A percentile compares a stretch with the other conserved stretches of the same genome.
Conservation (phyloP, 1,140 invertebrate species). For the Pseudomyrmex sp. region DNA sequence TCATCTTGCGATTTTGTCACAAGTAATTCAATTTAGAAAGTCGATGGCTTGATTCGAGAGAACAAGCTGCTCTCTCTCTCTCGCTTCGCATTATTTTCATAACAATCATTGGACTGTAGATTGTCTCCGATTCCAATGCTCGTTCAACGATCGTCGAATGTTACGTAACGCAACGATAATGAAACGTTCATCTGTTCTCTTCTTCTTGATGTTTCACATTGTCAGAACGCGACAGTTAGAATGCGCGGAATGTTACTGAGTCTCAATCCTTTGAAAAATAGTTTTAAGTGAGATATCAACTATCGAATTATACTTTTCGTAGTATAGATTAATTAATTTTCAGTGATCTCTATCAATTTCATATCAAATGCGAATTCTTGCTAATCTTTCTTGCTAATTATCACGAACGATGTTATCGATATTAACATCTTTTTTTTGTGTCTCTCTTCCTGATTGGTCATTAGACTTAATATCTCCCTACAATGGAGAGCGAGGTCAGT, state of each 20-base stretch:
- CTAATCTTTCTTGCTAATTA: conserved; percentile 72
- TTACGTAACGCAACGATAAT: conserved; percentile 63
- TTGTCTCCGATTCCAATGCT: not conserved
- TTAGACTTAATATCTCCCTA: conserved; percentile 64
- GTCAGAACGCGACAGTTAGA: not conserved
- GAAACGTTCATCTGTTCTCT: not conserved
- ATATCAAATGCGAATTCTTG: not conserved
- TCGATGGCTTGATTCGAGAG: not conserved
- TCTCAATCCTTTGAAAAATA: conserved; percentile 9
- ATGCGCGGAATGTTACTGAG: not conserved
- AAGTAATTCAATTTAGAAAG: too few relatives aligned
- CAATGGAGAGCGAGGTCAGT: conserved; percentile 31
- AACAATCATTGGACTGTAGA: not conserved
- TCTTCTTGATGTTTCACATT: not conserved
- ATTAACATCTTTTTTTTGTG: conserved; percentile 78
- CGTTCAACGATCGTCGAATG: not conserved
- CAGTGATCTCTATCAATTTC: not conserved
- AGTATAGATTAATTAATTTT: not conserved
- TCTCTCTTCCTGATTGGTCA: conserved; percentile 61
- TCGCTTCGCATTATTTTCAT: not conserved
- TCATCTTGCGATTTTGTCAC: not conserved
- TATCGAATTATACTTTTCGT: not conserved
- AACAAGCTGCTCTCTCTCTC: not conserved
- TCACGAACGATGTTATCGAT: conserved; percentile 75
- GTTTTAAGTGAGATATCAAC: not conserved